Conservation (phyloP, 1,140 invertebrate species). For the Lasioglossum albipes region DNA sequence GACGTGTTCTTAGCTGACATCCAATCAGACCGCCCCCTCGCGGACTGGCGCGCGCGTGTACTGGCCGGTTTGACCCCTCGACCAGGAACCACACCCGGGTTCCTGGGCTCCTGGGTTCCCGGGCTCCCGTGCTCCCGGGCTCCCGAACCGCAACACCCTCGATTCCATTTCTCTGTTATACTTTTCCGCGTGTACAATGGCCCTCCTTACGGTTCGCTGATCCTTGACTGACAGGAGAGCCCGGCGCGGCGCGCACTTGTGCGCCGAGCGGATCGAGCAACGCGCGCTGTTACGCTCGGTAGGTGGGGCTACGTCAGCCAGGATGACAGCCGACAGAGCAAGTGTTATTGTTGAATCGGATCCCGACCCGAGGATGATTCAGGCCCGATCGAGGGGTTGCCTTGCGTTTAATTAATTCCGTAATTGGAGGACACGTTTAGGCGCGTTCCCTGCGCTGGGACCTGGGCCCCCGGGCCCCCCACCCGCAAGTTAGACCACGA, state of each 20-base stretch:
- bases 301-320: constrained; percentile 63
- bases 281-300: constrained; percentile 65
- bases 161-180: constrained; percentile 73
- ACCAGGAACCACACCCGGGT: neutral
- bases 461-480: neutral
- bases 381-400: constrained; percentile 2
- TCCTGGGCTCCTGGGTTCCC: too few relatives aligned
- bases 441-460: neutral
- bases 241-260: constrained; percentile 57
- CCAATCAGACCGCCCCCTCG: constrained; percentile 71
- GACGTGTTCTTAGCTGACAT: constrained; percentile 70
- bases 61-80: constrained; percentile 32
- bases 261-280: constrained; percentile 24
- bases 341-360: constrained; percentile 77
- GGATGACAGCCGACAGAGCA: constrained; percentile 71
- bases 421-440: constrained; percentile 22
- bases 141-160: constrained; percentile 51
- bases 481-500: neutral
- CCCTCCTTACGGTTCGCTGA: constrained; percentile 75
- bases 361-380: constrained; percentile 46
- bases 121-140: too few relatives aligned
- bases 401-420: constrained; percentile 41
- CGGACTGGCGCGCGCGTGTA: constrained; percentile 13
- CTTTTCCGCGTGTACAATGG: constrained; percentile 73
- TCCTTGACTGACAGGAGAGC: constrained; percentile 75